These are phyloP conservation scores for Drosophila dunni DNA, from an alignment of 1,140 invertebrate species.

Conservation along the genomic window DNA sequence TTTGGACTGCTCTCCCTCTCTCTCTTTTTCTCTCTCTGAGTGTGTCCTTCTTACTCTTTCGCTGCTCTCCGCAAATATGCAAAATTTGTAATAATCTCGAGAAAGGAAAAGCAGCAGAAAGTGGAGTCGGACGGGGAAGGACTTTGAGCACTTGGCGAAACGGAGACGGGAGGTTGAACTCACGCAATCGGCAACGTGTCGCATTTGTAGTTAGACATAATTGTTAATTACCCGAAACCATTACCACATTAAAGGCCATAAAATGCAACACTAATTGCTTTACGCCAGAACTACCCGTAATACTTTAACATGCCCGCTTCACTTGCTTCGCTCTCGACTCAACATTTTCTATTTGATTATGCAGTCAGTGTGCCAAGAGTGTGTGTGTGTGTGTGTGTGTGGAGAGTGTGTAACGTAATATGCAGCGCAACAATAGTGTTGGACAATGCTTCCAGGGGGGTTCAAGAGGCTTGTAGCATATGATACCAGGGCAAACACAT, in stretches of 20 bases:
- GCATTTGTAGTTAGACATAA: slow-evolving; percentile 83
- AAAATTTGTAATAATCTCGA: slow-evolving; percentile 76
- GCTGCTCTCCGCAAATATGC: slow-evolving; percentile 69
- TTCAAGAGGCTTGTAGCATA: slow-evolving; percentile 12
- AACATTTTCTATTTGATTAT: slow-evolving; percentile 78
- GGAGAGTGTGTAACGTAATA: slow-evolving; percentile 69
- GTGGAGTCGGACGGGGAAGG: background rate
- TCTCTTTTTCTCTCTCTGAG: background rate
- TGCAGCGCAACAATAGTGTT: slow-evolving; percentile 70
- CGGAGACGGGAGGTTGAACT: slow-evolving; percentile 9
- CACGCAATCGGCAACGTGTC: slow-evolving; percentile 81
- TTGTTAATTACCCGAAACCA: slow-evolving; percentile 83
- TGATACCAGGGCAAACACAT: slow-evolving; percentile 69
- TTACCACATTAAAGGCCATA: slow-evolving; percentile 83
- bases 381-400: slow-evolving; percentile 30
- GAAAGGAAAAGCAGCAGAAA: slow-evolving; percentile 34
- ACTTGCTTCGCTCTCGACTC: slow-evolving; percentile 32
- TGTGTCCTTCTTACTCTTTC: background rate
- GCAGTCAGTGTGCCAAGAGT: slow-evolving; percentile 54
- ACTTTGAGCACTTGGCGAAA: background rate
- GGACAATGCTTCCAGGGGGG: background rate
- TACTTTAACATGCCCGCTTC: background rate
- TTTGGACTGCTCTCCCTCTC: slow-evolving; percentile 49
- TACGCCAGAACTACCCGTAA: slow-evolving; percentile 52
- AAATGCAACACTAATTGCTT: slow-evolving; percentile 83